These are phyloP conservation scores for Raja brachyura DNA, from an alignment of 2,113 vertebrate genomes.

Conservation along the genomic window DNA sequence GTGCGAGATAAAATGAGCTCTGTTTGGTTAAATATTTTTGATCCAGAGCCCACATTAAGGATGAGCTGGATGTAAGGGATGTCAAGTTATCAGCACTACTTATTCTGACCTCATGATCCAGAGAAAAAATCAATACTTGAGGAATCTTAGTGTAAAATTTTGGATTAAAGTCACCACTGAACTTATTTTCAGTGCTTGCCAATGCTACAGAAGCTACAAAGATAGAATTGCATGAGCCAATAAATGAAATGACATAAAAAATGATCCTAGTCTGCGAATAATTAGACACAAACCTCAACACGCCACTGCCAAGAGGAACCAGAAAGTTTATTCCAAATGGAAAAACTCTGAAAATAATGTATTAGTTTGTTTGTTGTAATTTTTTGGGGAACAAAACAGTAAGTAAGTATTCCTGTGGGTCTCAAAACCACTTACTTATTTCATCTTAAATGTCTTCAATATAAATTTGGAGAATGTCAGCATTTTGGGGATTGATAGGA, in stretches of 20 bases:
- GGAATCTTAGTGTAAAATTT: neutral
- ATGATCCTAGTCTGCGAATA: neutral
- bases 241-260: neutral
- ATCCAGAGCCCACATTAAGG: neutral
- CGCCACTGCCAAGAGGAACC: neutral
- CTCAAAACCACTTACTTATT: neutral
- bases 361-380: neutral
- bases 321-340: neutral
- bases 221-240: neutral
- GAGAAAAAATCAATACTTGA: neutral
- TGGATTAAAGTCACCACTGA: neutral
- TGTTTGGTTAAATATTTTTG: neutral
- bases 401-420: neutral
- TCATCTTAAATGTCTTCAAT: neutral
- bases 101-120: neutral
- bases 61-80: neutral
- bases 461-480: neutral
- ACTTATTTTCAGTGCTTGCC: neutral
- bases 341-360: neutral
- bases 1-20: neutral
- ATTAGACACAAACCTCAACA: neutral
- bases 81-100: neutral
- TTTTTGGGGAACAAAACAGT: neutral
- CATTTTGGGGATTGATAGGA: neutral
- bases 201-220: neutral